Evolutionary conservation across 2,797 vertebrate genomes (phyloP), one percentile per base, ranked within the genome.

Genomic region (Tokudaia tokunoshimensis): DNA sequence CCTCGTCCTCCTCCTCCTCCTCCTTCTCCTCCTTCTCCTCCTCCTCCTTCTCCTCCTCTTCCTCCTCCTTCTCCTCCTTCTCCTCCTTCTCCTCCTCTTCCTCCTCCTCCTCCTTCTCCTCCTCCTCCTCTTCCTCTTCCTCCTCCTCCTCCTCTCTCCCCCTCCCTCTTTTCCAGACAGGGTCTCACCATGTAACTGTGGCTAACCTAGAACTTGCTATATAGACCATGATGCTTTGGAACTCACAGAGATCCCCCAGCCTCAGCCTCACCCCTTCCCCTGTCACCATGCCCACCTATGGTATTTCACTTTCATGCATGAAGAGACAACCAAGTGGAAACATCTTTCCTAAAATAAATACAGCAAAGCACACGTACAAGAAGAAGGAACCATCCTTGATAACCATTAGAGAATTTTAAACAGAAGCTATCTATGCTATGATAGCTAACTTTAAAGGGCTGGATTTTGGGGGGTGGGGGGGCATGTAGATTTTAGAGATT

Each of bases 251-350:
- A 65, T 31, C 59, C 29, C 19, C 41, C 41, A 65, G 59, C 29
- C 82, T 84, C 29, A 12, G 29, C 15, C 29, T 22, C n/a, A 34
- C 10, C n/a, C 34, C 52, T 81, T 20, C 37, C 26, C 41, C 20
- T 47, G 61, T 67, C 83, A 85, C 44, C 31, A 50, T 52, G 19
- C 31, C 31, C 20, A 50, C 6, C 31, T 67, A n/a, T 1, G 5
- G 10, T 22, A 50, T 91, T 93, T 94, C 31, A 79, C 81, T 61
- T 22, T 85, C 29, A 31, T 55, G 2, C 63, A 6, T 86, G 47
- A 93, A 94, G 82, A 95, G 84, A 84, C 55, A 88, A n/a, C 44
- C 24, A 57, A 79, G 70, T 81, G 47, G 24, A 63, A 84, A 94
- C 59, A 7, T 93, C 55, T 65, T 55, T 26, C 12, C 4, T 37